These are phyloP conservation scores for Dinomys branickii DNA, from an alignment of 2,113 vertebrate genomes.

Conservation along the genomic window DNA sequence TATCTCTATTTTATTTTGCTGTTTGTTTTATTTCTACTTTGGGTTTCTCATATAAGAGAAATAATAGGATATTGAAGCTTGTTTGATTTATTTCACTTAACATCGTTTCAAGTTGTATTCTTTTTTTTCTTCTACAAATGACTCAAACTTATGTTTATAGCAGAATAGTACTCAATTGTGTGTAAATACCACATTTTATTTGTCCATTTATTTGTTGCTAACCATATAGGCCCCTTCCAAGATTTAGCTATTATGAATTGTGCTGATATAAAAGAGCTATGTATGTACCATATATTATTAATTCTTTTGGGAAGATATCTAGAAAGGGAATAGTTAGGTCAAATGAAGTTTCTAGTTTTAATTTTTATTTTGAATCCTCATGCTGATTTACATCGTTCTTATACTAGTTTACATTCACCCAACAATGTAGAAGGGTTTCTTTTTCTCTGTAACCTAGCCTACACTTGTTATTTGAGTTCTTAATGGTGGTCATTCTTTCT, in stretches of 20 bases:
- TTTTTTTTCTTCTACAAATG: not conserved
- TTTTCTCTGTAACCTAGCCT: not conserved
- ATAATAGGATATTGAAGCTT: not conserved
- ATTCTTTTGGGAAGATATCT: not conserved
- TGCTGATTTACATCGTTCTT: not conserved
- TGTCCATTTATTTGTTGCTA: not conserved
- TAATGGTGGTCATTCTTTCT: not conserved
- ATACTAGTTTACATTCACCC: not conserved
- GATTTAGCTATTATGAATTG: not conserved
- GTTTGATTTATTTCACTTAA: not conserved
- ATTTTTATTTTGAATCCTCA: not conserved
- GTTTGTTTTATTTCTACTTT: not conserved
- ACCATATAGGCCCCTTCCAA: not conserved
- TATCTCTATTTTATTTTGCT: not conserved
- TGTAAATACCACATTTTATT: not conserved
- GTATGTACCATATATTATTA: not conserved
- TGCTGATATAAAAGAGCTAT: not conserved
- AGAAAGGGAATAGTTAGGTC: not conserved
- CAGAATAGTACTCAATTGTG: not conserved
- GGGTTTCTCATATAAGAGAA: not conserved
- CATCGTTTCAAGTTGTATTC: not conserved
- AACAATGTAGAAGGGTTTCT: not conserved
- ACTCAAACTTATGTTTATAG: not conserved
- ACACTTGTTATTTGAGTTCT: not conserved
- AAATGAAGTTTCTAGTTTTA: not conserved